Percentiles rank a stretch among this genome's conserved stretches.
These are phyloP conservation scores for Apogon hyalosoma DNA, from an alignment of 2,797 vertebrate genomes.

Conservation along the genomic window DNA sequence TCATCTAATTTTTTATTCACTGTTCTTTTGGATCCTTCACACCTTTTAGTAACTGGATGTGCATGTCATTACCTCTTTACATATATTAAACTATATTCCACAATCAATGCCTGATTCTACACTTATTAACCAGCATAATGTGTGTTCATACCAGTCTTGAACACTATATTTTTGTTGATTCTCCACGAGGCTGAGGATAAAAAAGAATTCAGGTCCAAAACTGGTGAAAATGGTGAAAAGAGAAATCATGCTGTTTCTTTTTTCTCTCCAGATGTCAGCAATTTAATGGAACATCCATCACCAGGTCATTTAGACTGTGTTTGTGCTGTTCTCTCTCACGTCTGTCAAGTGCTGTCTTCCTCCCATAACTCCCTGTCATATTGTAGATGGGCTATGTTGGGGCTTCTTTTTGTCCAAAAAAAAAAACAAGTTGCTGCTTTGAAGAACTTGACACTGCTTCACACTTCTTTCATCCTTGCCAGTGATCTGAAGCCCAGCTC, in stretches of 20 bases:
- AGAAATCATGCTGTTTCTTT: conserved; percentile 1
- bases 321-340: conserved; percentile 1
- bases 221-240: neutral
- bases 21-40: too few species aligned
- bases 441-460: conserved; percentile 61
- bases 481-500: conserved; percentile 50
- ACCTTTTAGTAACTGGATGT: too few species aligned
- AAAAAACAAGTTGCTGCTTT: conserved; percentile 51
- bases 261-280: conserved; percentile 33
- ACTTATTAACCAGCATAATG: too few species aligned
- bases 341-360: conserved; percentile 18
- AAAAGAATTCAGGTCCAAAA: too few species aligned
- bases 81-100: too few species aligned
- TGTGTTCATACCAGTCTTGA: too few species aligned
- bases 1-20: too few species aligned
- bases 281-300: conserved; percentile 38
- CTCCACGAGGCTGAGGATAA: too few species aligned
- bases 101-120: too few species aligned
- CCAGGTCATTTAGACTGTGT: conserved; percentile 27
- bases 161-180: too few species aligned
- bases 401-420: conserved; percentile 20
- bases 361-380: conserved; percentile 24
- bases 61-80: too few species aligned
- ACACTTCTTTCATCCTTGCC: conserved; percentile 52
- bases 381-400: conserved; percentile 19